phyloP scores from a whole-genome alignment of 1,140 invertebrate genomes.

The Drusus annulatus region DNA sequence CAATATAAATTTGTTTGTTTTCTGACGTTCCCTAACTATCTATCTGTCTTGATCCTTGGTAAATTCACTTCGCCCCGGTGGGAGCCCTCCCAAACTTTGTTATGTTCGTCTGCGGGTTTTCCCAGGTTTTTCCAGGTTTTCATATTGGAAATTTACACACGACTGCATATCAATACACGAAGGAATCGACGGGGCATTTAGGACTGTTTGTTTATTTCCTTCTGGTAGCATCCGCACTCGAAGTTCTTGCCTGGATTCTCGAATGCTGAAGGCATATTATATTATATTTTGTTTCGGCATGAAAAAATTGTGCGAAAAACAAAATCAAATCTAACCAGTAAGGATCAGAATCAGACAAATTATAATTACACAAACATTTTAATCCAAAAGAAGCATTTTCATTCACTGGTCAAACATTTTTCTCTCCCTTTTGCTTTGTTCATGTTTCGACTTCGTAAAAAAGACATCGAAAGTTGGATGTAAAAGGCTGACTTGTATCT shows the following conservation, averaged over 20 bases:
- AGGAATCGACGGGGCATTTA: slow-evolving; percentile 11
- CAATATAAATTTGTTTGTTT: slow-evolving; percentile 30
- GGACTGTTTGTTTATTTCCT: background rate
- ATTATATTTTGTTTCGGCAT: no score
- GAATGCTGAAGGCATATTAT: background rate
- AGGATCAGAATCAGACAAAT: no score
- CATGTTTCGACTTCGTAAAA: no score
- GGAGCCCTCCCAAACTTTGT: slow-evolving; percentile 14
- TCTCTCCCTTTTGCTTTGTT: no score
- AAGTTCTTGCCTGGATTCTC: background rate
- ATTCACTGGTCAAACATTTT: no score
- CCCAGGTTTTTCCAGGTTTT: background rate
- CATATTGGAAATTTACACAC: slow-evolving; percentile 23
- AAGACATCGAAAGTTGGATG: no score
- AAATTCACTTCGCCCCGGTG: slow-evolving; percentile 17
- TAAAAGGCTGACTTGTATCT: no score
- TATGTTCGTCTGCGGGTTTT: slow-evolving; percentile 11
- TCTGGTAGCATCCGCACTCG: background rate
- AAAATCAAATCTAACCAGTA: no score
- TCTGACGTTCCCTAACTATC: background rate
- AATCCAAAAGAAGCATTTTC: no score
- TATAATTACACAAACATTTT: no score
- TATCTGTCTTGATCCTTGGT: slow-evolving; percentile 26
- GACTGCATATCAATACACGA: slow-evolving; percentile 9
- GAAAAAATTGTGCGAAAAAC: no score